These are phyloP conservation scores for Hemibagrus wyckioides DNA, from an alignment of 2,113 vertebrate species.

Conservation along the genomic window DNA sequence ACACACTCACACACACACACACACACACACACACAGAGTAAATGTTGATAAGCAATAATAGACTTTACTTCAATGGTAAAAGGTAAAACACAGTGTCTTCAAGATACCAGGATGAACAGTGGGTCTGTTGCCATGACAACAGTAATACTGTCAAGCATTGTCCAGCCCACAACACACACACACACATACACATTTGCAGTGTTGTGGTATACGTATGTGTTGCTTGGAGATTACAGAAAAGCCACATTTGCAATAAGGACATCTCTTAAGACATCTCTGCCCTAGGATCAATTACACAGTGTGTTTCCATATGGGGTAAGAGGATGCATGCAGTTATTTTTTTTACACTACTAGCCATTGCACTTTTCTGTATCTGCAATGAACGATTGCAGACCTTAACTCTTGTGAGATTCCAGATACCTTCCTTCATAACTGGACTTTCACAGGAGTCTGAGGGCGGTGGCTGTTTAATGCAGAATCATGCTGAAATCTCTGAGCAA, in stretches of 20 bases:
- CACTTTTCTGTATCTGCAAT: conserved; percentile 24
- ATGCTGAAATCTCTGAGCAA: conserved; percentile 65
- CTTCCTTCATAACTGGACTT: conserved; percentile 12
- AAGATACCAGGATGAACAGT: conserved; percentile 61
- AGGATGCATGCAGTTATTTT: conserved; percentile 15
- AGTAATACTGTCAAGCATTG: conserved; percentile 63
- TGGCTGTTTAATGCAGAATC: conserved; percentile 36
- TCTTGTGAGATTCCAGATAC: conserved; percentile 16
- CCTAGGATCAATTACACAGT: not conserved
- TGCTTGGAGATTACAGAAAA: conserved; percentile 47
- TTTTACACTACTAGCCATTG: not conserved
- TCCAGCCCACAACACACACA: conserved; percentile 36
- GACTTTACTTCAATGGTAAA: conserved; percentile 49
- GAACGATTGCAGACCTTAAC: not conserved
- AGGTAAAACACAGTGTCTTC: conserved; percentile 70
- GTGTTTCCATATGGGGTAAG: conserved; percentile 8
- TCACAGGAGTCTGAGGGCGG: conserved; percentile 11
- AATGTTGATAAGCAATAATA: not conserved
- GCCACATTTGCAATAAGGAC: not conserved
- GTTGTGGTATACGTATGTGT: conserved; percentile 63
- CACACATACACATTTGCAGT: conserved; percentile 49
- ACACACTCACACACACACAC: not conserved
- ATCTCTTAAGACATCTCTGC: conserved; percentile 13
- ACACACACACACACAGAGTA: no score
- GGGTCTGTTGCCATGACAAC: conserved; percentile 93